Evolutionary conservation across 2,797 vertebrate genomes (phyloP).

Genomic region (Scleropages formosus): DNA sequence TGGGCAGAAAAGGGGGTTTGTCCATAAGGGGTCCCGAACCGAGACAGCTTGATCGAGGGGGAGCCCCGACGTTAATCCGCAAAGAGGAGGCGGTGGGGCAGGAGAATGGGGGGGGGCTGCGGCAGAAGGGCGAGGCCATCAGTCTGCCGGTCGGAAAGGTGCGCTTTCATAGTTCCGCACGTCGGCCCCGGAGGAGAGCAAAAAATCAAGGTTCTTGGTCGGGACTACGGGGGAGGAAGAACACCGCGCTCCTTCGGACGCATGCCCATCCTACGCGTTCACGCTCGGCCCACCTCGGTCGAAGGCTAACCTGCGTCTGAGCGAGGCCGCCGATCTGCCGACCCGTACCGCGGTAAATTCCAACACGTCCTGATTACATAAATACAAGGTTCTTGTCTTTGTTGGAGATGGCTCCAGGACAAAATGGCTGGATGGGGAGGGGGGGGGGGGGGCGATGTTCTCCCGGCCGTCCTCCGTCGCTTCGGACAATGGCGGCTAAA

Average conservation of each 20-base stretch:
- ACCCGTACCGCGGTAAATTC: too few species aligned
- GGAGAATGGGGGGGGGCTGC: conserved; percentile 28
- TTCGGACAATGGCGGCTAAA: background rate
- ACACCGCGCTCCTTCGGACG: too few species aligned
- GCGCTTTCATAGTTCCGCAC: background rate
- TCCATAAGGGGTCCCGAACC: conserved; percentile 17
- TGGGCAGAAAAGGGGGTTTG: conserved; percentile 36
- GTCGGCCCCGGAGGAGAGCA: too few species aligned
- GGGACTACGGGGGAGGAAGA: too few species aligned
- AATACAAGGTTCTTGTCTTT: background rate
- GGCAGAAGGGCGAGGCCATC: background rate
- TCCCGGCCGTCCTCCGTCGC: background rate
- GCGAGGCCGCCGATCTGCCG: too few species aligned
- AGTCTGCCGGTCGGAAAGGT: background rate
- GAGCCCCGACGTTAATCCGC: conserved; percentile 52
- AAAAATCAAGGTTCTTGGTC: too few species aligned
- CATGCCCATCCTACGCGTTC: background rate
- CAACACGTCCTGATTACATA: too few species aligned
- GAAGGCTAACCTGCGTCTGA: background rate
- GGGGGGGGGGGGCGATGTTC: too few species aligned
- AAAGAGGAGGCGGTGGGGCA: conserved; percentile 55
- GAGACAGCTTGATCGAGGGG: conserved; percentile 53
- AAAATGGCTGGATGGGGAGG: background rate
- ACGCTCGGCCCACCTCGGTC: background rate
- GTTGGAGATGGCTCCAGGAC: background rate